Conservation (phyloP, 2,797 vertebrate species). For the Centroberyx gerrardi region DNA sequence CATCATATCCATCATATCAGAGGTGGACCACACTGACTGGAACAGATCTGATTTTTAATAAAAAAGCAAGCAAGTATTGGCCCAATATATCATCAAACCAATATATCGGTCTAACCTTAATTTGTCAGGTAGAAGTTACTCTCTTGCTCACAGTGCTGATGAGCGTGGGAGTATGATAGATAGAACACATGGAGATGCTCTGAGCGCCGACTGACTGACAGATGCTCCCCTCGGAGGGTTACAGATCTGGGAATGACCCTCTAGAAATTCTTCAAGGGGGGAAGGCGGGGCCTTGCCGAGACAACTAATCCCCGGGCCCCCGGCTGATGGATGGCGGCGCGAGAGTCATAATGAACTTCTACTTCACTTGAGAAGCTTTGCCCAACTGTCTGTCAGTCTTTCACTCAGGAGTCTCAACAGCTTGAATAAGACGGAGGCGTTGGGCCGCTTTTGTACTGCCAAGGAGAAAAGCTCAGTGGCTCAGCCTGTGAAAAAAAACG, state of each 20-base stretch:
- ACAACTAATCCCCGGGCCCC: conserved; percentile 42
- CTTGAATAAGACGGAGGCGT: conserved; percentile 18
- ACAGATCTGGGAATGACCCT: conserved; percentile 41
- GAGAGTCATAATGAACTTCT: conserved; percentile 46
- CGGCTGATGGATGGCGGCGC: conserved; percentile 30
- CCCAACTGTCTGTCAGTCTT: conserved; percentile 35
- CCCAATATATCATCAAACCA: no score
- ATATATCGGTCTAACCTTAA: no score
- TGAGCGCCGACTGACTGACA: conserved; percentile 54
- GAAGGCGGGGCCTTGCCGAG: conserved; percentile 33
- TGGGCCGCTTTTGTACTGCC: conserved; percentile 34
- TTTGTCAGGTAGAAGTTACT: no score
- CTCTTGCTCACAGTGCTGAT: conserved; percentile 1
- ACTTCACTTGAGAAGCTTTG: conserved; percentile 8
- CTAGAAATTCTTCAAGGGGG: conserved; percentile 8
- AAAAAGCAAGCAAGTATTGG: no score
- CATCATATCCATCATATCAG: no score
- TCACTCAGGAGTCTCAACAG: conserved; percentile 12
- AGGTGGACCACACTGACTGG: no score
- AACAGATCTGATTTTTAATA: no score
- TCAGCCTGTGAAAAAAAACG: conserved; percentile 32
- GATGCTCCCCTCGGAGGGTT: conserved; percentile 10
- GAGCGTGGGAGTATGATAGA: conserved; percentile 10
- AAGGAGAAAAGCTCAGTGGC: conserved; percentile 21
- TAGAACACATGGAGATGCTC: conserved; percentile 25